Evolutionary conservation across 1,140 invertebrate species (phyloP).

Genomic region (Drosophila punjabiensis): DNA sequence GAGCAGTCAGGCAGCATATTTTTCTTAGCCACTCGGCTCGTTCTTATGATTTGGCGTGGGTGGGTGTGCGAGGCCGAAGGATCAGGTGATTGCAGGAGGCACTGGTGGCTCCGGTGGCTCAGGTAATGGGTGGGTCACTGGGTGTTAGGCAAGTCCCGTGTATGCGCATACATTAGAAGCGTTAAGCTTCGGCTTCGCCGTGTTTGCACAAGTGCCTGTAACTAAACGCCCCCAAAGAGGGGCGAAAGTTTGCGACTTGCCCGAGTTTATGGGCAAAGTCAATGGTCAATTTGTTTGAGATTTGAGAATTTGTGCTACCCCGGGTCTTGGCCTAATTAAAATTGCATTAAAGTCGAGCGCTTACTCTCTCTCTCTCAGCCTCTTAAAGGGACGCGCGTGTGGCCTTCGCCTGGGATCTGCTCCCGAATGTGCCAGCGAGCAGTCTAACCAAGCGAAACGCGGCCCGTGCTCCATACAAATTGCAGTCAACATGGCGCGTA

Average conservation of each 20-base stretch:
- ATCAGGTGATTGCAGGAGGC: conserved; percentile 18
- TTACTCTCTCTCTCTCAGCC: no score
- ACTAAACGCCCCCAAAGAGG: conserved; percentile 44
- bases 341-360: conserved; percentile 72
- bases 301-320: conserved; percentile 65
- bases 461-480: conserved; percentile 73
- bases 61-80: neutral
- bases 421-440: conserved; percentile 15
- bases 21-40: conserved; percentile 63
- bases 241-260: conserved; percentile 60
- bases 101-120: conserved; percentile 8
- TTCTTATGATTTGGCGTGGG: conserved; percentile 38
- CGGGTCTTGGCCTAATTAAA: conserved; percentile 76
- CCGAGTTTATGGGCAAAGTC: conserved; percentile 60
- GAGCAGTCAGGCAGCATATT: conserved; percentile 63
- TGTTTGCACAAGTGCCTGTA: conserved; percentile 56
- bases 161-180: conserved; percentile 69
- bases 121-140: neutral
- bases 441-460: conserved; percentile 73
- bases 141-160: conserved; percentile 29
- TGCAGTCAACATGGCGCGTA: conserved; percentile 81
- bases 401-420: conserved; percentile 60
- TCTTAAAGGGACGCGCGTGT: conserved; percentile 40
- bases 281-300: conserved; percentile 81
- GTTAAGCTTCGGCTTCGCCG: conserved; percentile 40